These are phyloP conservation scores for Dromius quadrimaculatus DNA, from an alignment of 2,888 invertebrate species.

Conservation along the genomic window DNA sequence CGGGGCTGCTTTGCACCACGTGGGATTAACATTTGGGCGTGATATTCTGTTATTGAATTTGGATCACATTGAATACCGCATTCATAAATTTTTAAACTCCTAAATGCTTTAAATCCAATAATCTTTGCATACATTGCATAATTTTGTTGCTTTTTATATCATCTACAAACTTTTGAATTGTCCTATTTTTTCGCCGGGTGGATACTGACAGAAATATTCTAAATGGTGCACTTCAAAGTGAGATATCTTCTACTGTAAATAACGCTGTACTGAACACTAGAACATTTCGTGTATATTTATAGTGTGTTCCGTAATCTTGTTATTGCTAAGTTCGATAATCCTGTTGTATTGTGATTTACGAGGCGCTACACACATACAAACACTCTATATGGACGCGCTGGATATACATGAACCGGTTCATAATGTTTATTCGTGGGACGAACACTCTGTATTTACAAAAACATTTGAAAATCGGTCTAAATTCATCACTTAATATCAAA, in stretches of 20 bases:
- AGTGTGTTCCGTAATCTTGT: constrained; percentile 51
- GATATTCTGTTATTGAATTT: constrained; percentile 17
- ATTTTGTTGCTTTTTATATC: too few species aligned
- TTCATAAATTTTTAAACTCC: too few species aligned
- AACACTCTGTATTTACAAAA: too few species aligned
- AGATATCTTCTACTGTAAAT: constrained; percentile 33
- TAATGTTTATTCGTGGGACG: constrained; percentile 37
- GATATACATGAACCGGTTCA: constrained; percentile 28
- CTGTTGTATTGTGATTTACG: constrained; percentile 50
- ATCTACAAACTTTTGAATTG: too few species aligned
- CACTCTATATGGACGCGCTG: constrained; percentile 4
- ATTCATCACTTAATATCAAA: too few species aligned
- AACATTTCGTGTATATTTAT: constrained; percentile 46
- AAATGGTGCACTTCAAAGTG: constrained; percentile 2
- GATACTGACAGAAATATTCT: too few species aligned
- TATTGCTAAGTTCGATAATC: constrained; percentile 52
- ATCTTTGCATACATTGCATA: too few species aligned
- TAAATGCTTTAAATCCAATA: too few species aligned
- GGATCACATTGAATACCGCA: constrained; percentile 1
- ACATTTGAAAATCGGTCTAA: too few species aligned
- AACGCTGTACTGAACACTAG: constrained; percentile 5
- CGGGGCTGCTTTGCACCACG: neutral
- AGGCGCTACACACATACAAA: constrained; percentile 25
- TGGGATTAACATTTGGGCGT: constrained; percentile 10
- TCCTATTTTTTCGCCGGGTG: too few species aligned